Evolutionary conservation across 2,113 vertebrate species (phyloP).

Genomic region (Takifugu flavidus): DNA sequence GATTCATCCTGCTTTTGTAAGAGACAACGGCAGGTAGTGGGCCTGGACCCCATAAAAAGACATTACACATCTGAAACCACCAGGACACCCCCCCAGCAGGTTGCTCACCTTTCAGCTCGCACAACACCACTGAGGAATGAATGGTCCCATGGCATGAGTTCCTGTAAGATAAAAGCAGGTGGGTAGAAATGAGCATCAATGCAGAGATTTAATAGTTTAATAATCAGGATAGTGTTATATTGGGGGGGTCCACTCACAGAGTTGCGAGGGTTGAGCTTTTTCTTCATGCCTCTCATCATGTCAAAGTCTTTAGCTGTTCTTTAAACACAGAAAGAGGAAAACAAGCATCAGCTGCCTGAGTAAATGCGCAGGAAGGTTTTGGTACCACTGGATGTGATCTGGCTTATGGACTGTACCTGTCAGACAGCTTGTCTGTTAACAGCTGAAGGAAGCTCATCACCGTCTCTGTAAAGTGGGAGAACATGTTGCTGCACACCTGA

Average conservation of each 20-base stretch:
- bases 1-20: no score
- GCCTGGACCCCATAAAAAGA: not conserved
- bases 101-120: constrained; percentile 89
- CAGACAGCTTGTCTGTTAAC: constrained; percentile 85
- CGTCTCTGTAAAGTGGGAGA: constrained; percentile 75
- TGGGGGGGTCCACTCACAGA: constrained; percentile 74
- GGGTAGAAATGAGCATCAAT: not conserved
- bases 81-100: no score
- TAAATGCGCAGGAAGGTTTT: no score
- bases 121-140: constrained; percentile 90
- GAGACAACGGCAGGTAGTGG: no score
- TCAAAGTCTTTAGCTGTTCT: constrained; percentile 89
- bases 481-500: no score
- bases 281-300: constrained; percentile 90
- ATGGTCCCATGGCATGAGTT: constrained; percentile 96
- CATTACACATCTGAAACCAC: not conserved
- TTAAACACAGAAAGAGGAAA: constrained; percentile 42
- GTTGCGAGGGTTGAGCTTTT: constrained; percentile 85
- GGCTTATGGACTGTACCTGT: constrained; percentile 74
- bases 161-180: constrained; percentile 62
- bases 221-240: no score
- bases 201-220: not conserved
- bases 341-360: not conserved
- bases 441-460: constrained; percentile 90
- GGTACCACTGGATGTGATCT: no score